Percentiles rank a stretch among this genome's conserved stretches.
Conservation (phyloP, 2,797 vertebrate species). For the Takifugu ocellatus region DNA sequence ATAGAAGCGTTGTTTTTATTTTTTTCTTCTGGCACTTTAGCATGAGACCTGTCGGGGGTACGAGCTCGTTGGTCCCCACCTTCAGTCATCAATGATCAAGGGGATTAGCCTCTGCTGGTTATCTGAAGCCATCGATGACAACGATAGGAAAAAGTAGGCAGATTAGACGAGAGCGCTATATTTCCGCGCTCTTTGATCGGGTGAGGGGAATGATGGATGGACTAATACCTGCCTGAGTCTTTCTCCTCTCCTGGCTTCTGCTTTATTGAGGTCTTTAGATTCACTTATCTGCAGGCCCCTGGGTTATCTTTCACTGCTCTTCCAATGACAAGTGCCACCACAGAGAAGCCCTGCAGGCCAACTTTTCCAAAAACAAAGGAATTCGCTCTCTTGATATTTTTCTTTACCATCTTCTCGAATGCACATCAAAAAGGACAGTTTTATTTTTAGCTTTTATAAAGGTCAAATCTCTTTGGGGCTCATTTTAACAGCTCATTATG, state of each 20-base stretch:
- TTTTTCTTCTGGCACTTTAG: background rate
- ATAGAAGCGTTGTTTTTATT: background rate
- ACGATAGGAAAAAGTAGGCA: constrained; percentile 55
- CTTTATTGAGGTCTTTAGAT: constrained; percentile 75
- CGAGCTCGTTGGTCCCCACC: constrained; percentile 16
- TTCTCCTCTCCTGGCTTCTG: constrained; percentile 45
- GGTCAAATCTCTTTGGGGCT: too few relatives aligned
- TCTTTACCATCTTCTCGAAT: background rate
- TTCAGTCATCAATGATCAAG: constrained; percentile 37
- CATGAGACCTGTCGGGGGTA: background rate
- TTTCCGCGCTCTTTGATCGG: constrained; percentile 66
- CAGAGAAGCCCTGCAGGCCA: constrained; percentile 42
- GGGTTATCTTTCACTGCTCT: constrained; percentile 56
- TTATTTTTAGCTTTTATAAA: constrained; percentile 6
- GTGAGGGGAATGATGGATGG: constrained; percentile 74
- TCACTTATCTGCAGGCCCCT: constrained; percentile 68
- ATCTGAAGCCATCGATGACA: constrained; percentile 59
- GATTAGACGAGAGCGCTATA: constrained; percentile 66
- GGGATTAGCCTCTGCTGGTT: constrained; percentile 48
- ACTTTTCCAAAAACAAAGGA: constrained; percentile 46
- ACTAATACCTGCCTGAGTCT: constrained; percentile 63
- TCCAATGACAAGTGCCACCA: constrained; percentile 62
- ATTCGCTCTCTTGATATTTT: constrained; percentile 6
- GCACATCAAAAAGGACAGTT: constrained; percentile 4
- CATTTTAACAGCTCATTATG: too few relatives aligned